These are phyloP conservation scores for Kryptopterus vitreolus DNA, from an alignment of 2,797 vertebrate genomes.

Conservation along the genomic window DNA sequence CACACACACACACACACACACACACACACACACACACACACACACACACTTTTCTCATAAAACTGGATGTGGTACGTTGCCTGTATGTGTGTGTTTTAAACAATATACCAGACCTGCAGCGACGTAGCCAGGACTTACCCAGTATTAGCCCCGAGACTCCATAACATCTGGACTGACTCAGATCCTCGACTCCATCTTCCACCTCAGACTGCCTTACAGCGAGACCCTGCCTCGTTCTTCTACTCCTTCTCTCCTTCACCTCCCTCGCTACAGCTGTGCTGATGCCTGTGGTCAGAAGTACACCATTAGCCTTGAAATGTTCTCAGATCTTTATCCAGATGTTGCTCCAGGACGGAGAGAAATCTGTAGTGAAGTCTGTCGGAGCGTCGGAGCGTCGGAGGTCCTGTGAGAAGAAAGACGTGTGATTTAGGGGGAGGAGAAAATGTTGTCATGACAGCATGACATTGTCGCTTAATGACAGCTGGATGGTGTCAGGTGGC, in stretches of 20 bases:
- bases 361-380: no score
- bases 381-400: no score
- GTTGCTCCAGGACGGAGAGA: no score
- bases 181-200: conserved; percentile 16
- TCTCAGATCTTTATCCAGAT: no score
- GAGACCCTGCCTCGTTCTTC: background rate
- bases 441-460: background rate
- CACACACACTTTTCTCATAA: conserved; percentile 49
- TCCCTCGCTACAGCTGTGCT: background rate
- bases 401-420: background rate
- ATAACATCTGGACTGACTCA: conserved; percentile 57
- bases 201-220: background rate
- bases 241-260: background rate
- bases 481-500: background rate
- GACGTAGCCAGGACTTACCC: conserved; percentile 46
- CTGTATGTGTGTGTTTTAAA: conserved; percentile 34
- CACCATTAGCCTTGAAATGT: no score
- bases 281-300: no score
- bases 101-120: conserved; percentile 45
- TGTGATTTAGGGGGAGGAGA: no score
- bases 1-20: background rate
- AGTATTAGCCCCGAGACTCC: conserved; percentile 44
- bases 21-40: background rate
- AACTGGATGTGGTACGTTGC: conserved; percentile 30
- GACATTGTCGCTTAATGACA: background rate